Percentiles rank a stretch among this genome's conserved stretches.
phyloP scores from a whole-genome alignment of 1,140 invertebrate genomes.

The Drosophila dunni region DNA sequence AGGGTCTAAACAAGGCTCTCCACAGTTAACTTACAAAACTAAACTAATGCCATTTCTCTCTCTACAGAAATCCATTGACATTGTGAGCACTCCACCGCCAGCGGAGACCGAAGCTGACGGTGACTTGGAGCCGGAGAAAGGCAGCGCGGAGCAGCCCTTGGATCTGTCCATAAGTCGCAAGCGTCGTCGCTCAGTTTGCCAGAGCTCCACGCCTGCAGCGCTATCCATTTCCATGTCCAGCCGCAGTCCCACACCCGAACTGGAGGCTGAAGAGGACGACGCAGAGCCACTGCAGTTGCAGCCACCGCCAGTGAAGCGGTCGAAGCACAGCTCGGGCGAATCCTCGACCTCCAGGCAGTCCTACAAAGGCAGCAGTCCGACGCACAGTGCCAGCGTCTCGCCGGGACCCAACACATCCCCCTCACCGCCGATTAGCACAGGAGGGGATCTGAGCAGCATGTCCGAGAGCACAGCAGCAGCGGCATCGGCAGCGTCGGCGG shows the following conservation, averaged over 20 bases:
- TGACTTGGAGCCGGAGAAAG: constrained; percentile 35
- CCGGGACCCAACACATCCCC: constrained; percentile 82
- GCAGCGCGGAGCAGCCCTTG: constrained; percentile 87
- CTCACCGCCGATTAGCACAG: constrained; percentile 79
- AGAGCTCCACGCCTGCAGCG: neutral
- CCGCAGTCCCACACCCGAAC: constrained; percentile 30
- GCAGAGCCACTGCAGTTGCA: neutral
- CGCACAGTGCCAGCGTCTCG: constrained; percentile 59
- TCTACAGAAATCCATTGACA: constrained; percentile 76
- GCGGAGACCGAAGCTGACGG: constrained; percentile 33
- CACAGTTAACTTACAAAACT: too few species aligned
- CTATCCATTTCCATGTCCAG: constrained; percentile 32
- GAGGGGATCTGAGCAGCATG: constrained; percentile 74
- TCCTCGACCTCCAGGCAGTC: constrained; percentile 59
- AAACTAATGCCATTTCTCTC: neutral
- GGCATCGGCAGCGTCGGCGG: constrained; percentile 70
- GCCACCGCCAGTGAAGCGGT: constrained; percentile 33
- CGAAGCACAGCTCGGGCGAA: constrained; percentile 67
- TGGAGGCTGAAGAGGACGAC: constrained; percentile 38
- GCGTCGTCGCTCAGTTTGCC: constrained; percentile 31
- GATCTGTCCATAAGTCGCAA: constrained; percentile 88
- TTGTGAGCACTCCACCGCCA: constrained; percentile 73
- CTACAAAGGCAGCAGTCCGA: constrained; percentile 69
- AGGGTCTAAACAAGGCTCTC: too few species aligned
- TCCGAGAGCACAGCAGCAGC: constrained; percentile 75